Evolutionary conservation across 2,888 invertebrate species (phyloP).

Genomic region (Stenichneumon culpator): DNA sequence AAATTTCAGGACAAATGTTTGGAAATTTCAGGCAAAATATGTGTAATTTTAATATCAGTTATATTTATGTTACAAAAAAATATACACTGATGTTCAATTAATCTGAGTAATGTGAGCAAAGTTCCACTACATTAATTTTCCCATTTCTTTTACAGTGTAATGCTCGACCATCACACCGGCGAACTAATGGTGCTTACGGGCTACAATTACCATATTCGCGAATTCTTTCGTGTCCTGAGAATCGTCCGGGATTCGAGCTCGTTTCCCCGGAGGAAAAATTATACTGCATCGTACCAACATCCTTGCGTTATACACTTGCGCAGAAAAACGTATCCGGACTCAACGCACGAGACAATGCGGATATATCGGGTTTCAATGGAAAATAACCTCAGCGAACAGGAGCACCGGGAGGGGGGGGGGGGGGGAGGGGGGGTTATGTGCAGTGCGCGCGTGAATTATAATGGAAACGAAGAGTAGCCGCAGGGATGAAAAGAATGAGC

Average conservation of each 20-base stretch:
- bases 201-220: neutral
- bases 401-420: neutral
- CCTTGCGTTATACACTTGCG: neutral
- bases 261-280: neutral
- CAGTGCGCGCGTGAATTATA: conserved; percentile 33
- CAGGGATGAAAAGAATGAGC: conserved; percentile 54
- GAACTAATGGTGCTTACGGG: neutral
- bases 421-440: neutral
- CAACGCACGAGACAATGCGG: neutral
- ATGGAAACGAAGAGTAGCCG: conserved; percentile 13
- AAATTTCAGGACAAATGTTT: too few species aligned
- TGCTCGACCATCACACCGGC: too few species aligned
- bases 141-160: too few species aligned
- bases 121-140: too few species aligned
- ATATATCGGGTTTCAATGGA: conserved; percentile 1
- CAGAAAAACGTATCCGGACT: neutral
- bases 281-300: neutral
- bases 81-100: too few species aligned
- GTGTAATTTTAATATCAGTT: too few species aligned
- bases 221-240: neutral
- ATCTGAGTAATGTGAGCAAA: too few species aligned
- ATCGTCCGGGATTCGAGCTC: neutral
- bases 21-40: too few species aligned
- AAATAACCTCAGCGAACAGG: conserved; percentile 44
- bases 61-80: too few species aligned